These are phyloP conservation scores for Oscheius myriophilus DNA, from an alignment of 2,888 invertebrate genomes.

Conservation along the genomic window DNA sequence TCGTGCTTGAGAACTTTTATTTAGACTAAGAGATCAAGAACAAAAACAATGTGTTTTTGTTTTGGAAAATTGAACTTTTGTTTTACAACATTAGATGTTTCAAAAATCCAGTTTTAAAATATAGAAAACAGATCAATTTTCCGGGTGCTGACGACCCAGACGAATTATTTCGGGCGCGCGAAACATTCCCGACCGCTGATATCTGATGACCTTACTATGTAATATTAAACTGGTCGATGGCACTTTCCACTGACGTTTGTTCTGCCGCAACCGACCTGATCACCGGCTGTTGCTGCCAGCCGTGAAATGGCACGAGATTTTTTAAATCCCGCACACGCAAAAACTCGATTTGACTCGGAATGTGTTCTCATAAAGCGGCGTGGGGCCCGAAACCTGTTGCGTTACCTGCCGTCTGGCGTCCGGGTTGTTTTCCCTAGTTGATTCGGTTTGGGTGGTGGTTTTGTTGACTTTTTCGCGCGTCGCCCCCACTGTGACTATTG, in stretches of 20 bases:
- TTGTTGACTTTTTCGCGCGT: slow-evolving; percentile 1
- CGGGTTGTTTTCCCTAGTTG: background rate
- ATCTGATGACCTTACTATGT: slow-evolving; percentile 24
- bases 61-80: too few relatives aligned
- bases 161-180: too few relatives aligned
- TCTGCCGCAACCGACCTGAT: background rate
- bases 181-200: slow-evolving; percentile 19
- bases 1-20: too few relatives aligned
- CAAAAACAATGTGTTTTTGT: too few relatives aligned
- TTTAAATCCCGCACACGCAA: background rate
- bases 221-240: slow-evolving; percentile 20
- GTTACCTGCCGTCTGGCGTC: slow-evolving; percentile 26
- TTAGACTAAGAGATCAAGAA: too few relatives aligned
- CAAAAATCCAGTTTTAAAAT: too few relatives aligned
- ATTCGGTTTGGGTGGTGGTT: slow-evolving; percentile 3
- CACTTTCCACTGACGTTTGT: slow-evolving; percentile 5
- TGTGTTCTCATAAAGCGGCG: slow-evolving; percentile 25
- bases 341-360: background rate
- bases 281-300: background rate
- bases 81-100: too few relatives aligned
- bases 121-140: too few relatives aligned
- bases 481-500: slow-evolving; percentile 9
- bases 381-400: slow-evolving; percentile 17
- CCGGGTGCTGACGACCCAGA: too few relatives aligned
- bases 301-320: background rate